Conservation (phyloP, 2,113 vertebrate species). For the Sphaerodactylus townsendi region DNA sequence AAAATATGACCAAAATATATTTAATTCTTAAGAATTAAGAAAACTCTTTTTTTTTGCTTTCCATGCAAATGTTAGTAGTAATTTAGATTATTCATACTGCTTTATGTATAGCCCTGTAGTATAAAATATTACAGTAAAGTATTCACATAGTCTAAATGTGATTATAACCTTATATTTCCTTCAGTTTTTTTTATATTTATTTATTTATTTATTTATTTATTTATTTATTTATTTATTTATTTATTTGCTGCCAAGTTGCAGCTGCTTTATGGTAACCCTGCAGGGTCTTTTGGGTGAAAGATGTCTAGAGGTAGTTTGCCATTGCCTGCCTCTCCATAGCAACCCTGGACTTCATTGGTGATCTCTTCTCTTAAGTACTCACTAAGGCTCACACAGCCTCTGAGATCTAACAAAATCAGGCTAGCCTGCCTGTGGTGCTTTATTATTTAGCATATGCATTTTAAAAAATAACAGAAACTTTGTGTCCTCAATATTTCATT, state of each 20-base stretch:
- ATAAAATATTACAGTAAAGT: neutral
- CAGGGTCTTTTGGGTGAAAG: too few species aligned
- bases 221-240: too few species aligned
- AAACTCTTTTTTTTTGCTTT: neutral
- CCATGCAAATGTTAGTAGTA: neutral
- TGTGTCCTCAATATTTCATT: neutral
- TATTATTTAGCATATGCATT: neutral
- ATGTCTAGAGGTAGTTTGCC: too few species aligned
- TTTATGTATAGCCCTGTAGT: neutral
- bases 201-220: too few species aligned
- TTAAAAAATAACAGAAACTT: constrained; percentile 6
- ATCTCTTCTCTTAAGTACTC: too few species aligned
- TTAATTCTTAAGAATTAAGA: neutral
- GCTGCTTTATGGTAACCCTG: too few species aligned
- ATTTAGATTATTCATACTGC: neutral
- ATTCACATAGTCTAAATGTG: neutral
- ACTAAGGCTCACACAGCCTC: too few species aligned
- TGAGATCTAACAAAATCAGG: too few species aligned
- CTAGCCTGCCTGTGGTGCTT: neutral
- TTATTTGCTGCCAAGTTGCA: too few species aligned
- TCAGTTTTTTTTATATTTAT: too few species aligned
- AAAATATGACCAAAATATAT: neutral
- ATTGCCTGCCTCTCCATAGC: too few species aligned
- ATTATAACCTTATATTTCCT: neutral
- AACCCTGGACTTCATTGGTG: too few species aligned